These are phyloP conservation scores for Arizona elegans DNA, from an alignment of 2,113 vertebrate species.

Conservation along the genomic window DNA sequence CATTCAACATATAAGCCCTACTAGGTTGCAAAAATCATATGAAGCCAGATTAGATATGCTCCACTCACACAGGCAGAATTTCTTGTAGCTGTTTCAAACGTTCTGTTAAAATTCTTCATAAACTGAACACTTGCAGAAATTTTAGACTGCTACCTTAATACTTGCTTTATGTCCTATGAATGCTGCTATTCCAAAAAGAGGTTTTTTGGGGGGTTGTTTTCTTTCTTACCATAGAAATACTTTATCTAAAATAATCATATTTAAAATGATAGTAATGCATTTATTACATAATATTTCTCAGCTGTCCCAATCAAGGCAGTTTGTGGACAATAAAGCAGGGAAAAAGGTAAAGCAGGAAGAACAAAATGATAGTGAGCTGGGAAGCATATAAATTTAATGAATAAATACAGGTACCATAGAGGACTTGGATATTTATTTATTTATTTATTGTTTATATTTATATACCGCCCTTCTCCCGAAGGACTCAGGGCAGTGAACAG, in stretches of 20 bases:
- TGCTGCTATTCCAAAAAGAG: constrained; percentile 3
- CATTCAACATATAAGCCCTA: not conserved
- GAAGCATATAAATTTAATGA: not conserved
- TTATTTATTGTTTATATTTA: no score
- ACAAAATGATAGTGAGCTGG: not conserved
- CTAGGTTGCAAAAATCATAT: not conserved
- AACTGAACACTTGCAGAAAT: not conserved
- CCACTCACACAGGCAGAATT: not conserved
- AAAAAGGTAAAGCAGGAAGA: not conserved
- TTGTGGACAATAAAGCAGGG: not conserved
- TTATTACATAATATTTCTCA: not conserved
- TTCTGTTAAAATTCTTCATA: not conserved
- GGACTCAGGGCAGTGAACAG: no score
- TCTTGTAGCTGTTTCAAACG: no score
- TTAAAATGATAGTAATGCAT: not conserved
- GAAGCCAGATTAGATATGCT: no score
- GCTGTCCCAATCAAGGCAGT: not conserved
- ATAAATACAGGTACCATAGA: not conserved
- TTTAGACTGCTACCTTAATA: constrained; percentile 1
- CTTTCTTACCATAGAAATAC: constrained; percentile 3
- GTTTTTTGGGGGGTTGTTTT: not conserved
- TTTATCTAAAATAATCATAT: constrained; percentile 11
- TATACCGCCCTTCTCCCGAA: no score
- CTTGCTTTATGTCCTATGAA: not conserved
- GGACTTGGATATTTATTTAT: not conserved